Evolutionary conservation across 2,888 invertebrate genomes (phyloP).

Genomic region (Aphidius colemani): DNA sequence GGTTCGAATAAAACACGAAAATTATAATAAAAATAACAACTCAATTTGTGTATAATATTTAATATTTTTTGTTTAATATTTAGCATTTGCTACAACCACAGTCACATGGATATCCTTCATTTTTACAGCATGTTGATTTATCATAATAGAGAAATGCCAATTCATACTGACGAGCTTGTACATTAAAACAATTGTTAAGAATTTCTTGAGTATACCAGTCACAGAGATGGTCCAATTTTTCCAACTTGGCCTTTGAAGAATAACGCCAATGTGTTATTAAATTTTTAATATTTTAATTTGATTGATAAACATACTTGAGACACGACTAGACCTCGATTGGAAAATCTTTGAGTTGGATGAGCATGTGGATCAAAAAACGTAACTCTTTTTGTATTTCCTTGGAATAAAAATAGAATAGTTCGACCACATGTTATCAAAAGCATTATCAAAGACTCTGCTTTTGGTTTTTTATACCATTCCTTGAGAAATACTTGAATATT

Average conservation of each 20-base stretch:
- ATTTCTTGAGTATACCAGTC: conserved; percentile 59
- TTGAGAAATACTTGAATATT: conserved; percentile 59
- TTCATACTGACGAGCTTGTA: conserved; percentile 60
- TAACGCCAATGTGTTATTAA: not conserved
- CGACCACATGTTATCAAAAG: conserved; percentile 63
- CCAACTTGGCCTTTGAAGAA: conserved; percentile 39
- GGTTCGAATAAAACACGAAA: conserved; percentile 47
- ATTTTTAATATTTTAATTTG: conserved; percentile 24
- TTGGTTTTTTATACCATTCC: conserved; percentile 59
- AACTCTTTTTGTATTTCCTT: conserved; percentile 58
- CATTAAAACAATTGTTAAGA: conserved; percentile 58
- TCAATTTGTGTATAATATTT: conserved; percentile 29
- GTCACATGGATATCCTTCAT: conserved; percentile 29
- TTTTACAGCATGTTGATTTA: conserved; percentile 28
- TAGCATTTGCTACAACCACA: conserved; percentile 32
- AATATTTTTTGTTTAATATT: conserved; percentile 19
- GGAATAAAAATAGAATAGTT: conserved; percentile 63
- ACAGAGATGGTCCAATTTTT: conserved; percentile 59
- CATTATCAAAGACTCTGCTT: conserved; percentile 60
- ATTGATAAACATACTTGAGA: conserved; percentile 54
- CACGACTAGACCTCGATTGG: conserved; percentile 61
- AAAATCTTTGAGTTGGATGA: conserved; percentile 48
- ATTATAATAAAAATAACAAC: conserved; percentile 4
- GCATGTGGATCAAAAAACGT: conserved; percentile 63
- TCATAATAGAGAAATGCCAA: conserved; percentile 61